These are phyloP conservation scores for Glyphotaelius pellucidus DNA, from an alignment of 2,888 invertebrate species.

Conservation along the genomic window DNA sequence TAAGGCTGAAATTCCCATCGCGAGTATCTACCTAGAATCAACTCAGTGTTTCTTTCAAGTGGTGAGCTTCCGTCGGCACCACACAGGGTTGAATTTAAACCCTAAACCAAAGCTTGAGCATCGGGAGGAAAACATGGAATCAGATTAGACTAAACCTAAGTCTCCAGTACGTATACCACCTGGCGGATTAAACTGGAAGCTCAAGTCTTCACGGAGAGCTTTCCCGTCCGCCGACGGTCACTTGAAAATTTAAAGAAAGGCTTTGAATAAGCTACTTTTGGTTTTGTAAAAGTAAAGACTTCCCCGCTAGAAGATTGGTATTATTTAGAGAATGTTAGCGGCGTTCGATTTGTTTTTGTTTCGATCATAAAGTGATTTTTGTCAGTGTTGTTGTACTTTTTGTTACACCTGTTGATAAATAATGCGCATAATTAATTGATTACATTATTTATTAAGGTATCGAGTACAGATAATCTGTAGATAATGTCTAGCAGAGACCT, in stretches of 20 bases:
- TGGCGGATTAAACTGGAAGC: slow-evolving; percentile 66
- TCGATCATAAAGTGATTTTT: background rate
- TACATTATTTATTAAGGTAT: too few species aligned
- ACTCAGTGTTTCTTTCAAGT: background rate
- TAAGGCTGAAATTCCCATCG: background rate
- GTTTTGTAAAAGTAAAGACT: background rate
- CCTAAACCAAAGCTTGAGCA: background rate
- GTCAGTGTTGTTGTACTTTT: too few species aligned
- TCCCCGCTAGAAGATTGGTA: background rate
- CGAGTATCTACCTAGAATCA: background rate
- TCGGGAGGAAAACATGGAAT: slow-evolving; percentile 59
- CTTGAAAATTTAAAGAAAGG: slow-evolving; percentile 4
- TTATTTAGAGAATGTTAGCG: background rate
- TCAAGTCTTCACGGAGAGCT: slow-evolving; percentile 5
- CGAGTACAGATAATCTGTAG: too few species aligned
- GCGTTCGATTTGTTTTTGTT: background rate
- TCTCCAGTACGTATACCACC: slow-evolving; percentile 46
- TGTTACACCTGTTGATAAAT: too few species aligned
- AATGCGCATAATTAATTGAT: too few species aligned
- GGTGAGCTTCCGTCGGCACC: background rate
- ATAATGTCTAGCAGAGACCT: too few species aligned
- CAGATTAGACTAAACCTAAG: slow-evolving; percentile 54
- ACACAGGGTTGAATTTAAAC: background rate
- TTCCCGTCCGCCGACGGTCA: slow-evolving; percentile 39
- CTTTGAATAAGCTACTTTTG: slow-evolving; percentile 21